Evolutionary conservation across 2,888 invertebrate genomes (phyloP), one percentile per base, ranked within the genome.

Genomic region (Cataglyphis altisquamis): DNA sequence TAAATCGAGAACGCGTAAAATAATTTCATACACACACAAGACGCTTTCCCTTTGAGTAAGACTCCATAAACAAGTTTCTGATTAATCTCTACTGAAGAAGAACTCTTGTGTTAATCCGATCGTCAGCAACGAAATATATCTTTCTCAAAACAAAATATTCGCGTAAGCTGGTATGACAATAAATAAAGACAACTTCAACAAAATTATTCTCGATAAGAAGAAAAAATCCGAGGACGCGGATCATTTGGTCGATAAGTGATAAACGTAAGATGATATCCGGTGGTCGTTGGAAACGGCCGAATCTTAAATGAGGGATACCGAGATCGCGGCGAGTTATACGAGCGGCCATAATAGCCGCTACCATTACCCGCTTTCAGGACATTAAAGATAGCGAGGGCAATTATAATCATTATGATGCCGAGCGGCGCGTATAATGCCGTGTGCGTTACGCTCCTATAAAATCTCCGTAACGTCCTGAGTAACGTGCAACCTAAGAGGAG

Each of bases 311-410:
- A 92, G 62, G 92, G 92, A 93, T 94, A 94, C 94, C 94, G 93
- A 93, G 94, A 94, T 94, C 91, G 66, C 55, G 39, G 87, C 89
- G 91, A 86, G 90, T 92, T 94, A 92, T 93, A 93, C 91, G 92
- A 92, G 93, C 93, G 92, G 93, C 92, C 93, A 92, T 94, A 93
- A 93, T 92, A 92, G 90, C 88, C 72, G 87, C 92, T 88, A 91
- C 92, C 91, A 93, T 93, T 92, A 91, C 90, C 88, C 90, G 83
- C 91, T 92, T 92, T 90, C 91, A 91, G 90, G 89, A 92, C 92
- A 94, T 93, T 94, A 93, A 93, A 94, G 93, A 94, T 93, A 94
- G 92, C 91, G 91, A 84, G 88, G 77, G 92, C 92, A 93, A 94
- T 94, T 94, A 94, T 93, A 91, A 92, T 93, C 90, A 92, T 94